phyloP scores from a whole-genome alignment of 2,888 invertebrate genomes.

The Drosophila anomalipes region DNA sequence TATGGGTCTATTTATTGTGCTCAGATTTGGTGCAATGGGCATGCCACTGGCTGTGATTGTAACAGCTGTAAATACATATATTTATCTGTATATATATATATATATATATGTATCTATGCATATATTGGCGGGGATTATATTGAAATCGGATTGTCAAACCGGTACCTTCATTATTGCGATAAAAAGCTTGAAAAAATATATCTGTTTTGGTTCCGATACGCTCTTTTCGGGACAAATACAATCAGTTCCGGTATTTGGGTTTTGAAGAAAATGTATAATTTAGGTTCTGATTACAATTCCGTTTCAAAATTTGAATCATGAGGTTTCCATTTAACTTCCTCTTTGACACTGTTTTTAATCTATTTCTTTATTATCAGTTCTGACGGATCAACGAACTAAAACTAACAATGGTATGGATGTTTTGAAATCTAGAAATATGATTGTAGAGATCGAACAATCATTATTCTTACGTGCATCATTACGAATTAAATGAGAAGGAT shows the following conservation, averaged over 20 bases:
- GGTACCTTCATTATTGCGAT: too few species aligned
- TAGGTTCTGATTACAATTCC: too few species aligned
- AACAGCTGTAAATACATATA: conserved; percentile 5
- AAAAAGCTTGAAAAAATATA: not conserved
- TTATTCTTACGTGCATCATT: not conserved
- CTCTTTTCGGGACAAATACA: not conserved
- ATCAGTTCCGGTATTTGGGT: not conserved
- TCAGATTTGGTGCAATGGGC: conserved; percentile 36
- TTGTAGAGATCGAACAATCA: not conserved
- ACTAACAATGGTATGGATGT: not conserved
- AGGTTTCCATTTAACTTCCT: not conserved
- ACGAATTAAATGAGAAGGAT: not conserved
- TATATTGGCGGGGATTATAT: not conserved
- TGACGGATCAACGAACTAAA: not conserved
- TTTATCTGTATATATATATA: not conserved
- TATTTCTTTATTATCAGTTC: not conserved
- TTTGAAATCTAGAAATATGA: not conserved
- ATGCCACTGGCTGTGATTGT: conserved; percentile 11
- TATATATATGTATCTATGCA: not conserved
- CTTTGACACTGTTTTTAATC: not conserved
- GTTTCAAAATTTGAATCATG: too few species aligned
- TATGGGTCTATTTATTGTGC: conserved; percentile 38
- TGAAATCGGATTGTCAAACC: not conserved
- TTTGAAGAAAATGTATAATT: too few species aligned
- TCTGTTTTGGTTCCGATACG: not conserved